Conservation (phyloP, 2,113 vertebrate genomes). For the Equus przewalskii region DNA sequence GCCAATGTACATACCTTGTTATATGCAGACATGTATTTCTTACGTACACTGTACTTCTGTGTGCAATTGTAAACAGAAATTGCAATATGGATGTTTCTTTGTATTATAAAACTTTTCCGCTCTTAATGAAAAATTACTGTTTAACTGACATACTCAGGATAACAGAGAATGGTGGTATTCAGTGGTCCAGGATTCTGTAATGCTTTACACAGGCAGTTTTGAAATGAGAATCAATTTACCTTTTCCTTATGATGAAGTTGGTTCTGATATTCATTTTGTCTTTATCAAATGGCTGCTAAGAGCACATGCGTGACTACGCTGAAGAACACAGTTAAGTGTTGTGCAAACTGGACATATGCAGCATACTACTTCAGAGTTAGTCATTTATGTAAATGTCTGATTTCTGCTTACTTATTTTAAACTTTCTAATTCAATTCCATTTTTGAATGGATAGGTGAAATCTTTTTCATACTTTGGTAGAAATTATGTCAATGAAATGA, state of each 20-base stretch:
- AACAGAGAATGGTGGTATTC: conserved; percentile 92
- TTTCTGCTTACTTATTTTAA: conserved; percentile 81
- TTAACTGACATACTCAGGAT: conserved; percentile 99
- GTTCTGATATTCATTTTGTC: conserved; percentile 83
- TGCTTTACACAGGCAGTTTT: conserved; percentile 88
- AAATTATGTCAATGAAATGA: conserved; percentile 79
- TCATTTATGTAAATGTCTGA: conserved; percentile 74
- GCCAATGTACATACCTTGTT: conserved; percentile 93
- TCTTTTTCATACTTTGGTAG: conserved; percentile 82
- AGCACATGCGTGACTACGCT: conserved; percentile 79
- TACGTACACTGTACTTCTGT: conserved; percentile 88
- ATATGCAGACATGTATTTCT: conserved; percentile 92
- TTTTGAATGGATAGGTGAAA: conserved; percentile 79
- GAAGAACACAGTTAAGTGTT: conserved; percentile 55
- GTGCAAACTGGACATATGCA: conserved; percentile 76
- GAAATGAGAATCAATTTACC: conserved; percentile 83
- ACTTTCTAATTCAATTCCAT: conserved; percentile 85
- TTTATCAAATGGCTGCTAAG: conserved; percentile 84
- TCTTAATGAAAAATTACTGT: conserved; percentile 94
- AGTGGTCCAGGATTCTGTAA: conserved; percentile 89
- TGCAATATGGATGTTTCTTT: conserved; percentile 93
- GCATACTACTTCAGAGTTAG: conserved; percentile 81
- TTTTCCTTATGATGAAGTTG: conserved; percentile 83
- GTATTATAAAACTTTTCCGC: conserved; percentile 95
- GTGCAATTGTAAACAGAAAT: conserved; percentile 93